Percentiles rank a stretch among this genome's conserved stretches.
phyloP scores from a whole-genome alignment of 1,140 invertebrate genomes.

The Drosophila ohnishii region DNA sequence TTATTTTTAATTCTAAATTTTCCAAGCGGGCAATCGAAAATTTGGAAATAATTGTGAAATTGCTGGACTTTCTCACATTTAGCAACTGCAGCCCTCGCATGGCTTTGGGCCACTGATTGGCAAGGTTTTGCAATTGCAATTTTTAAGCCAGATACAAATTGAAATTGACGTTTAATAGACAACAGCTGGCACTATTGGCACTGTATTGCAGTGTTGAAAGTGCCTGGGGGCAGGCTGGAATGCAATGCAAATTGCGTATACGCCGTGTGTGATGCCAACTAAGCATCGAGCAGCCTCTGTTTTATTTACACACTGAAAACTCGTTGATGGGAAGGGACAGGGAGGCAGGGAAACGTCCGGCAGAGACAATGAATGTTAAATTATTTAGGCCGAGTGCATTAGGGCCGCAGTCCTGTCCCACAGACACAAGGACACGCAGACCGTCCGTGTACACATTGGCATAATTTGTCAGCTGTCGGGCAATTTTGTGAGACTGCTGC shows the following conservation, averaged over 20 bases:
- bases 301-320: constrained; percentile 73
- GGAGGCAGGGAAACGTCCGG: constrained; percentile 2
- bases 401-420: constrained; percentile 42
- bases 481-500: constrained; percentile 60
- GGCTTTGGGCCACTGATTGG: background rate
- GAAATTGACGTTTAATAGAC: constrained; percentile 64
- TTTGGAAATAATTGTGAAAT: constrained; percentile 12
- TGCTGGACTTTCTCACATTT: background rate
- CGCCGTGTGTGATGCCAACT: constrained; percentile 51
- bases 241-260: constrained; percentile 72
- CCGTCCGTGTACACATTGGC: constrained; percentile 26
- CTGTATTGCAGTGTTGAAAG: constrained; percentile 45
- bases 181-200: constrained; percentile 43
- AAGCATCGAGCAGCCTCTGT: constrained; percentile 33
- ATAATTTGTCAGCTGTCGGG: constrained; percentile 69
- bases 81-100: no score
- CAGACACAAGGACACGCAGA: constrained; percentile 20
- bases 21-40: background rate
- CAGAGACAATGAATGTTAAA: constrained; percentile 61
- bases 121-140: constrained; percentile 39
- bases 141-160: constrained; percentile 58
- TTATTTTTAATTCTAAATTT: background rate
- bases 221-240: constrained; percentile 35
- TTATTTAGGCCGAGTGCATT: constrained; percentile 76
- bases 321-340: constrained; percentile 34